Base-by-base conservation (phyloP, 2,113 vertebrate genomes). In the Forbesichthys agassizii region DNA sequence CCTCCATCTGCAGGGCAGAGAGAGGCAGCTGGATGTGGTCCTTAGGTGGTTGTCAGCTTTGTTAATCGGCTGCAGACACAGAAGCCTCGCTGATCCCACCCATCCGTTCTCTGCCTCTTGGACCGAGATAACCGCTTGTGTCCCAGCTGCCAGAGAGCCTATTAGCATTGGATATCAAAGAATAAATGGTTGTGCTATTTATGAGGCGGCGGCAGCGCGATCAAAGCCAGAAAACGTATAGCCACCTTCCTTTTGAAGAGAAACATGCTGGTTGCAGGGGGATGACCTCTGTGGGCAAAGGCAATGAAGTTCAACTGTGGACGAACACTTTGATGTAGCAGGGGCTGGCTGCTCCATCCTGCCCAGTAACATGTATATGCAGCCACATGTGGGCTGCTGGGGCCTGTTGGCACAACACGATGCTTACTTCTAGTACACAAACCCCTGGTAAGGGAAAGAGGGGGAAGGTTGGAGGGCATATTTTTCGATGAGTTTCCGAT, bases 121-220 rank as follows among this genome's bases (percentile, higher is more conserved):
- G 65, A 64, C 60, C 13, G 49, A 83, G 74, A 72, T 61, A 85
- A 49, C 56, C 6, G 60, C 75, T 74, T 64, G 59, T 4, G 61
- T 79, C 73, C 77, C 79, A 5, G 58, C 27, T 76, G 74, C 47
- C 56, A 20, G 47, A 74, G 59, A 79, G 65, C 76, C 57, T 81
- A 81, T 51, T 84, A 78, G 77, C 71, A 75, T 77, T 69, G 66
- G 14, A 65, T 81, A 77, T 88, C 73, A 84, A 71, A 81, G 71
- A 53, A 64, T 27, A 70, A 68, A 81, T 77, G 47, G 49, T 48
- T 71, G 8, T n/a, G 47, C 80, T 67, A 65, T 81, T 82, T 74
- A 71, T 64, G 73, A 85, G 58, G 52, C 52, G 3, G 33, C 61
- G 49, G 73, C 48, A 56, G 53, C 27, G 27, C 27, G 69, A 79